These are phyloP conservation scores for Bettongia penicillata DNA, from an alignment of 2,113 vertebrate species.

Conservation along the genomic window DNA sequence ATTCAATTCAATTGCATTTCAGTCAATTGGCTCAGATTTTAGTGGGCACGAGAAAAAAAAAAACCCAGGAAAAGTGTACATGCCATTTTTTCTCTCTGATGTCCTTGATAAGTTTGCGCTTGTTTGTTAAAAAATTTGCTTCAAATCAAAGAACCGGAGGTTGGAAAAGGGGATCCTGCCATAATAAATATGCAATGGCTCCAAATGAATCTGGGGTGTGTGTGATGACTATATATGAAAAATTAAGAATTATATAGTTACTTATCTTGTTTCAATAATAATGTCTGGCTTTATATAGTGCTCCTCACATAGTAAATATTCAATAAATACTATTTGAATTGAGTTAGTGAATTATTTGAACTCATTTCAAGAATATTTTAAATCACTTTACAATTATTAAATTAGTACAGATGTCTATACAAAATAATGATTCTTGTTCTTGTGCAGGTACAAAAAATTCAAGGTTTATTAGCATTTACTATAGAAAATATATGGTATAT, in stretches of 20 bases:
- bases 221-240: constrained; percentile 16
- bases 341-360: constrained; percentile 16
- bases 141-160: constrained; percentile 48
- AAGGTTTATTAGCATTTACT: neutral
- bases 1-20: constrained; percentile 69
- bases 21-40: constrained; percentile 63
- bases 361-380: constrained; percentile 24
- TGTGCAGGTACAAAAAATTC: neutral
- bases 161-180: neutral
- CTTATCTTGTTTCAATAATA: constrained; percentile 4
- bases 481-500: neutral
- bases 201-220: neutral
- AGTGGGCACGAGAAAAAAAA: constrained; percentile 53
- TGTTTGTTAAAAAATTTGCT: constrained; percentile 50
- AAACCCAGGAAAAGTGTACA: neutral
- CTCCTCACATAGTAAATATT: neutral
- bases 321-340: neutral
- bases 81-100: constrained; percentile 50
- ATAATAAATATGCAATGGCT: constrained; percentile 20
- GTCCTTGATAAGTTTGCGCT: constrained; percentile 59
- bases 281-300: neutral
- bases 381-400: constrained; percentile 6
- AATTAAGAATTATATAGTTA: constrained; percentile 5
- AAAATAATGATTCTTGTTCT: neutral
- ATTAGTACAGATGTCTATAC: neutral